A percentile compares a stretch with the other conserved stretches of the same genome.
Conservation (phyloP, 2,888 invertebrate genomes). For the Nomada ruficornis region DNA sequence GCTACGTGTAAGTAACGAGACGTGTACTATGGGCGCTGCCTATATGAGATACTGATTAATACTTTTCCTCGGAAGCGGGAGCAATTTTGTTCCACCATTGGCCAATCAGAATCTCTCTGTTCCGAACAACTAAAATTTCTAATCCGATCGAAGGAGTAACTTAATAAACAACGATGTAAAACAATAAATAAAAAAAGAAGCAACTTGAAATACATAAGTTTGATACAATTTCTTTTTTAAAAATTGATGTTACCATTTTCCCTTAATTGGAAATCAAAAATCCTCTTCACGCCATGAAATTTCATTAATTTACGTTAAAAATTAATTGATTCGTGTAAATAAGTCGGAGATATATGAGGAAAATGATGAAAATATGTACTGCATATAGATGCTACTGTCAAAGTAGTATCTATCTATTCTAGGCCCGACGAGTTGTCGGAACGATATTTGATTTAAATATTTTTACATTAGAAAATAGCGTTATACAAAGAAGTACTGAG, state of each 20-base stretch:
- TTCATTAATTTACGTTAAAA: neutral
- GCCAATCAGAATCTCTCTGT: neutral
- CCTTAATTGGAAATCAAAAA: neutral
- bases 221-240: neutral
- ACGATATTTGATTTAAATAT: neutral
- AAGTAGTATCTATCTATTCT: neutral
- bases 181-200: neutral
- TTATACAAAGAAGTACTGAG: neutral
- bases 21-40: neutral
- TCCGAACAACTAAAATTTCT: constrained; percentile 1
- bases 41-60: neutral
- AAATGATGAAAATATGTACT: neutral
- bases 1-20: constrained; percentile 18
- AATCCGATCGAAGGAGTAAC: neutral
- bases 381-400: neutral
- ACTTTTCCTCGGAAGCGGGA: neutral
- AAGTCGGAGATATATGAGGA: neutral
- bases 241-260: neutral
- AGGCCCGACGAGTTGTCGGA: neutral
- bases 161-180: neutral
- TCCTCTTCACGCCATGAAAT: neutral
- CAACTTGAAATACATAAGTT: neutral
- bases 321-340: neutral
- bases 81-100: neutral
- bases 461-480: neutral